Percentiles rank a stretch among this genome's conserved stretches.
phyloP scores from a whole-genome alignment of 2,113 vertebrate genomes.

The Nesogale talazaci region DNA sequence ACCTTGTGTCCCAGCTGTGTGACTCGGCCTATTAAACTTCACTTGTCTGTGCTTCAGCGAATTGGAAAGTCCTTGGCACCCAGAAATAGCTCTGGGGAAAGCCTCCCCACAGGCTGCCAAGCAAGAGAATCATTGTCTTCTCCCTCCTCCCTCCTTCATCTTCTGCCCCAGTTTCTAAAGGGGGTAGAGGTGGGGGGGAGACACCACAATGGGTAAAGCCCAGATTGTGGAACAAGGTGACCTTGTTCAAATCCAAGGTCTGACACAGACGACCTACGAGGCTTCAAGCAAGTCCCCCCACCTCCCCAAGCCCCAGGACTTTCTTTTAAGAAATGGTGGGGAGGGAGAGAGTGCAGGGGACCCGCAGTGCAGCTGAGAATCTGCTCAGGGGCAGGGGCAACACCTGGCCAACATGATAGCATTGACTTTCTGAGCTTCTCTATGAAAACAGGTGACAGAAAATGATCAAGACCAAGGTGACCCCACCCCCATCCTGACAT shows the following conservation, averaged over 20 bases:
- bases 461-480: no score
- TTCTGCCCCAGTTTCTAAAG: background rate
- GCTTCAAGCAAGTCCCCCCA: background rate
- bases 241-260: background rate
- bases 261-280: background rate
- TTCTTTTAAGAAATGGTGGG: background rate
- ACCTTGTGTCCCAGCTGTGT: background rate
- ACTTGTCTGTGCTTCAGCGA: background rate
- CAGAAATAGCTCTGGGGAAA: background rate
- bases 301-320: background rate
- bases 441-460: background rate
- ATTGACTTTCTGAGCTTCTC: background rate
- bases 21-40: background rate
- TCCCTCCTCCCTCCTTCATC: background rate
- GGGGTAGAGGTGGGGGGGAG: no score
- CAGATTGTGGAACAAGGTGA: background rate
- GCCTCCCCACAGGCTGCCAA: background rate
- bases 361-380: no score
- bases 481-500: no score
- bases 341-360: background rate
- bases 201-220: background rate
- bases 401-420: background rate
- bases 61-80: background rate
- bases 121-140: background rate
- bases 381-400: background rate